Base-by-base conservation (phyloP, 2,797 vertebrate genomes). In the Trematomus bernacchii region DNA sequence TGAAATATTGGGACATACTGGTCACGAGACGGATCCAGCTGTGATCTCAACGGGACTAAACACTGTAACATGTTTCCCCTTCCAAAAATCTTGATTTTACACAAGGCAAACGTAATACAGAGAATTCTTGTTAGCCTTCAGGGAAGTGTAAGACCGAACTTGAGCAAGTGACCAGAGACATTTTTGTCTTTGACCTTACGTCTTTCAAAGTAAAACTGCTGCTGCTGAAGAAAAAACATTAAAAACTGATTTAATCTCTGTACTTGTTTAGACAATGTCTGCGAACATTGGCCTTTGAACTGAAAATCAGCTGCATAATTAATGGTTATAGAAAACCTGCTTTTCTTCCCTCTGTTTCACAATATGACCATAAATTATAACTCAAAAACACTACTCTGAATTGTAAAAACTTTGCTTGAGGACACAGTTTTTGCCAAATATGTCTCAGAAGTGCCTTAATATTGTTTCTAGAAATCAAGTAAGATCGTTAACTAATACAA, bases 1-100 rank as follows among this genome's bases (percentile, higher is more conserved):
- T 37, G 6, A 21, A 50, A 18, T 15, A 66, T 16, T 62, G 19
- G 19, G 21, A 11, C 47, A 47, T 10, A 16, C 27, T 37, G 44
- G 44, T 81, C 40, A 71, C 10, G n/a, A 59, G 52, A 74, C 2
- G 5, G 48, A 53, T 73, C 74, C 79, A 88, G 67, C 80, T 87
- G 73, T 76, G 79, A 76, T 66, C 71, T 84, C 67, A 82, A 58
- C 3, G n/a, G 64, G 40, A 63, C 30, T n/a, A 14, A 50, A 55
- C 46, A 63, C 48, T 57, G 8, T 66, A 21, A 74, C 52, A 53
- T 10, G 14, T 7, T 51, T 73, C 47, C 14, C 27, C 9, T 2
- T 62, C 3, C 19, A 70, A 58, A 77, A 57, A 21, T 66, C 42
- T 48, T 57, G 8, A 62, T 61, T 73, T 73, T 59, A 71, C 53